Conservation (phyloP, 2,113 vertebrate genomes). For the Phasianus colchicus region DNA sequence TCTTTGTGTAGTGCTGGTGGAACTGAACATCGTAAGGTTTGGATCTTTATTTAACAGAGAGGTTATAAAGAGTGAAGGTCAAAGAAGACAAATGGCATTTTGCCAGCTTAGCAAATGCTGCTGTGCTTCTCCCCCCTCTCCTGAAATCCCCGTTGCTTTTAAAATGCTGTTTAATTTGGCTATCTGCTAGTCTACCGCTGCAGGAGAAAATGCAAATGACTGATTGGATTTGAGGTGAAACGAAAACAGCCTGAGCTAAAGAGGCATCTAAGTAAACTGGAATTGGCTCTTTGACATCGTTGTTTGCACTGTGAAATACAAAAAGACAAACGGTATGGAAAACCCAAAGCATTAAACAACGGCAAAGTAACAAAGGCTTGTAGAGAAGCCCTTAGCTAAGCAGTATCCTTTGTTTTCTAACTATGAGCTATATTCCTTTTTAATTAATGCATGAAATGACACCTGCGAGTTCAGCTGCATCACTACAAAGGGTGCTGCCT, state of each 20-base stretch:
- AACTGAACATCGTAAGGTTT: constrained; percentile 23
- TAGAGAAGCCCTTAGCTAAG: not conserved
- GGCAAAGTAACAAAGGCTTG: not conserved
- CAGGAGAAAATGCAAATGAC: not conserved
- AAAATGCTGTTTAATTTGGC: constrained; percentile 20
- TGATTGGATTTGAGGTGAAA: not conserved
- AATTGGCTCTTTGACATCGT: not conserved
- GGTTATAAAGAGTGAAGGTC: constrained; percentile 32
- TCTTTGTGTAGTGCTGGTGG: not conserved
- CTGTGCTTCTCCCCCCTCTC: constrained; percentile 24
- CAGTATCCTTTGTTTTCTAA: not conserved
- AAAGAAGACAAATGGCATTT: constrained; percentile 20
- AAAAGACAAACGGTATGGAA: not conserved
- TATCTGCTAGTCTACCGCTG: not conserved
- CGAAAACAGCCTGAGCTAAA: not conserved
- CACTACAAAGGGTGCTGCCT: not conserved
- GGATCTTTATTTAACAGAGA: constrained; percentile 46
- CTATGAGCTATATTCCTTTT: not conserved
- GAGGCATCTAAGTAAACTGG: not conserved
- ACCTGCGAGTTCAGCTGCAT: not conserved
- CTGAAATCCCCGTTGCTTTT: constrained; percentile 1
- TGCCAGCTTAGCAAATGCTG: constrained; percentile 20
- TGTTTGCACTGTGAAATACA: not conserved
- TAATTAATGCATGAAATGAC: not conserved
- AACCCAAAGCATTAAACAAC: not conserved